phyloP scores from a whole-genome alignment of 2,797 vertebrate genomes.

The Meda fulgida region DNA sequence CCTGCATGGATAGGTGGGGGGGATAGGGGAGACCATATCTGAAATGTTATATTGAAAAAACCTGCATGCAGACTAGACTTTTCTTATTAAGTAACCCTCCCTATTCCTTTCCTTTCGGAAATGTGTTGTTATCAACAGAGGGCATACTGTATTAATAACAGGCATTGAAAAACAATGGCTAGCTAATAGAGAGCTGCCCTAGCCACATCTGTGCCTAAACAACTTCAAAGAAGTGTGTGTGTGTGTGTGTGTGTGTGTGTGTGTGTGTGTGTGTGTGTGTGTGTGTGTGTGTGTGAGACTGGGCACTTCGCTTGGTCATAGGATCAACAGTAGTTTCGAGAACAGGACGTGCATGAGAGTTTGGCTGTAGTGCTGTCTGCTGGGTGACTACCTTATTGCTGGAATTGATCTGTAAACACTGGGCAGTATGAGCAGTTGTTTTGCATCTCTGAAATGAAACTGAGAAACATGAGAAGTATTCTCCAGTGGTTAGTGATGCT shows the following conservation, averaged over 20 bases:
- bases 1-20: conserved; percentile 13
- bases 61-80: conserved; percentile 47
- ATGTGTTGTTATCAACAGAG: conserved; percentile 74
- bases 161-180: conserved; percentile 66
- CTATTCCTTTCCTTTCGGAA: conserved; percentile 77
- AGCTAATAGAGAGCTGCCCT: conserved; percentile 30
- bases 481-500: not conserved
- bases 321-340: not conserved
- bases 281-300: not conserved
- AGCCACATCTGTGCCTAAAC: not conserved
- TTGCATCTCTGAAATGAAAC: conserved; percentile 8
- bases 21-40: conserved; percentile 22
- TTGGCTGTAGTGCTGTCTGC: conserved; percentile 1
- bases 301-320: not conserved
- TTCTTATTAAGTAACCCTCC: conserved; percentile 64
- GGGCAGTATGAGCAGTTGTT: not conserved
- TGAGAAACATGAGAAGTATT: not conserved
- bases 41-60: conserved; percentile 51
- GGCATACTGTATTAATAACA: conserved; percentile 72
- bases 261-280: no score
- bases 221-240: conserved; percentile 21
- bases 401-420: not conserved
- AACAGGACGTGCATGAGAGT: conserved; percentile 19
- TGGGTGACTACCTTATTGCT: not conserved
- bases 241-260: no score